phyloP scores from a whole-genome alignment of 1,140 invertebrate species.

The Musca vetustissima region DNA sequence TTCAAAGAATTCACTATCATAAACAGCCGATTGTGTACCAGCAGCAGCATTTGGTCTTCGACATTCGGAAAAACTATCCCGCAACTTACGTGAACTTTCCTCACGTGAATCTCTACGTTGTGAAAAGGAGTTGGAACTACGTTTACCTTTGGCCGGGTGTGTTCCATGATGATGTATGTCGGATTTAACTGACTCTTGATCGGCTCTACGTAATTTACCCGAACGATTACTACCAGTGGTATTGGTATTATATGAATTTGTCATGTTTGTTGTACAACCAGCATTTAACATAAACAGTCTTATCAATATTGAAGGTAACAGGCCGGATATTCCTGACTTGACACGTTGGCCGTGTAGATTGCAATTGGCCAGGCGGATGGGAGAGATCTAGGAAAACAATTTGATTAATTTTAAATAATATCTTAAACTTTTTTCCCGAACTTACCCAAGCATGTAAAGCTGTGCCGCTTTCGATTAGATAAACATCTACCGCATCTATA shows the following conservation, averaged over 20 bases:
- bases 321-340: slow-evolving; percentile 84
- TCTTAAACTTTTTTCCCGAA: background rate
- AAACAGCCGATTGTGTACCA: slow-evolving; percentile 3
- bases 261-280: slow-evolving; percentile 37
- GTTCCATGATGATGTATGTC: slow-evolving; percentile 34
- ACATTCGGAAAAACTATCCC: slow-evolving; percentile 43
- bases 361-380: slow-evolving; percentile 85
- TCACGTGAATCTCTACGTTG: slow-evolving; percentile 48
- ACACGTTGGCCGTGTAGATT: slow-evolving; percentile 92
- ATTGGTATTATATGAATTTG: slow-evolving; percentile 59
- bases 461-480: slow-evolving; percentile 85
- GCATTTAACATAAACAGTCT: slow-evolving; percentile 69
- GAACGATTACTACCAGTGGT: slow-evolving; percentile 58
- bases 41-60: slow-evolving; percentile 31
- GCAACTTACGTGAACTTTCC: slow-evolving; percentile 40
- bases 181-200: slow-evolving; percentile 49
- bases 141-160: slow-evolving; percentile 37
- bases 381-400: slow-evolving; percentile 65
- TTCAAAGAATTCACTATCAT: slow-evolving; percentile 58
- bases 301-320: slow-evolving; percentile 77
- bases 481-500: slow-evolving; percentile 88
- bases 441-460: slow-evolving; percentile 81
- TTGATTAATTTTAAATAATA: slow-evolving; percentile 28
- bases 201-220: slow-evolving; percentile 44
- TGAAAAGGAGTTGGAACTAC: slow-evolving; percentile 51